These are phyloP conservation scores for Hirtodrosophila histrioides DNA, from an alignment of 2,888 invertebrate species.

Conservation along the genomic window DNA sequence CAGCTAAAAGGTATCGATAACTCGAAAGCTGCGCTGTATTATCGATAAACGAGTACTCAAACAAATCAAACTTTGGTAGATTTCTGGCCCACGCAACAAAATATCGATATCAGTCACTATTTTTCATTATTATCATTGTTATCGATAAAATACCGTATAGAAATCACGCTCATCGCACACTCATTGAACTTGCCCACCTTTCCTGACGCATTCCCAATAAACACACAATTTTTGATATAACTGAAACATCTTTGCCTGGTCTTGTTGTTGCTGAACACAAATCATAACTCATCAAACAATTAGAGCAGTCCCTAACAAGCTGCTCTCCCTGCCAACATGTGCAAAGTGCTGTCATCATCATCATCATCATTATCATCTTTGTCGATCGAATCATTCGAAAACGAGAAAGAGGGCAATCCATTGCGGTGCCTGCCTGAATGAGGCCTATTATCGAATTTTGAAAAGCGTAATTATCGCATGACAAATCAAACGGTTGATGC, in stretches of 20 bases:
- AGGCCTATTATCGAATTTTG: conserved; percentile 76
- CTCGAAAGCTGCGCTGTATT: no score
- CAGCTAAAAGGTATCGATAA: no score
- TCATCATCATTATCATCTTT: conserved; percentile 31
- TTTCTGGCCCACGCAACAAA: no score
- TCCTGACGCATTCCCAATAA: conserved; percentile 12
- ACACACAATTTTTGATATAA: conserved; percentile 9
- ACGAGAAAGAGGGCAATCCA: conserved; percentile 39
- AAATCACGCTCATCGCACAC: background rate
- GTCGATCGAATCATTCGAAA: conserved; percentile 28
- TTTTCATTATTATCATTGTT: no score
- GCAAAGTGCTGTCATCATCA: conserved; percentile 47
- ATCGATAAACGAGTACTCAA: no score
- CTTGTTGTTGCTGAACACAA: conserved; percentile 26
- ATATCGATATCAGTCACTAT: no score
- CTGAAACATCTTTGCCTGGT: conserved; percentile 28
- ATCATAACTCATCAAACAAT: conserved; percentile 56
- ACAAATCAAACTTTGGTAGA: no score
- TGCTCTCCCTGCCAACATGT: conserved; percentile 40
- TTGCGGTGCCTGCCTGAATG: conserved; percentile 51
- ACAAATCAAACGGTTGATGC: conserved; percentile 70
- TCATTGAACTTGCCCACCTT: background rate
- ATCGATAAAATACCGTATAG: background rate
- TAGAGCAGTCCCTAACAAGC: conserved; percentile 61
- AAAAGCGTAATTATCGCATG: conserved; percentile 78